Percentiles rank a stretch among this genome's conserved stretches.
phyloP scores from a whole-genome alignment of 2,888 invertebrate genomes.

The Nowickia ferox region DNA sequence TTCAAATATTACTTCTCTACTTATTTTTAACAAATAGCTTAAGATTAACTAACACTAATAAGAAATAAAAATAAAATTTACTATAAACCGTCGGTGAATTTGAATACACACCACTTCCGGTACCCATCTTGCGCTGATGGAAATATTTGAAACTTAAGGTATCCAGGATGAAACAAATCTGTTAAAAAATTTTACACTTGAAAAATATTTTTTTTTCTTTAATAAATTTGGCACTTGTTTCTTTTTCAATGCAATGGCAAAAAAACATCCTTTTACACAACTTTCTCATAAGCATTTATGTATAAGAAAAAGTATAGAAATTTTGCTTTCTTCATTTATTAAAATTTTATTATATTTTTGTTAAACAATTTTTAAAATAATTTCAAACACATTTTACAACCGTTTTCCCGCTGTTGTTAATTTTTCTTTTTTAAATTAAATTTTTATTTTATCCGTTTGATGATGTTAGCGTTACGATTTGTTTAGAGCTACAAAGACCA shows the following conservation, averaged over 20 bases:
- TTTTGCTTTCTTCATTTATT: neutral
- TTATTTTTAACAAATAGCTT: neutral
- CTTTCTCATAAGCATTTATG: conserved; percentile 5
- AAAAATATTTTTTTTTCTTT: conserved; percentile 28
- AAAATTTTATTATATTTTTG: conserved; percentile 7
- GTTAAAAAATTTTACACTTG: conserved; percentile 34
- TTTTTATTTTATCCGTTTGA: conserved; percentile 55
- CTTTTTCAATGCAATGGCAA: too few species aligned
- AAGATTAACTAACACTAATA: neutral
- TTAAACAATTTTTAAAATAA: conserved; percentile 1
- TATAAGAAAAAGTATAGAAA: neutral
- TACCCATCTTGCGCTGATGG: conserved; percentile 83
- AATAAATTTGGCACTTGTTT: neutral
- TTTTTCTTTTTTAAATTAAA: conserved; percentile 20
- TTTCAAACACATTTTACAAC: conserved; percentile 30
- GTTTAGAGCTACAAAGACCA: conserved; percentile 79
- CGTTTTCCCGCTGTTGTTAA: conserved; percentile 41
- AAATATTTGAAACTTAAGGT: conserved; percentile 83
- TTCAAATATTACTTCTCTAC: neutral
- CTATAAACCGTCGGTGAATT: conserved; percentile 69
- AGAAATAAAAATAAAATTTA: conserved; percentile 57
- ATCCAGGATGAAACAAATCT: conserved; percentile 80
- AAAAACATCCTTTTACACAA: neutral
- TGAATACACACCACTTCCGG: conserved; percentile 76
- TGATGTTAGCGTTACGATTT: conserved; percentile 80